Evolutionary conservation across 2,888 invertebrate species (phyloP), one percentile per base, ranked within the genome.

Genomic region (Pollenia amentaria): DNA sequence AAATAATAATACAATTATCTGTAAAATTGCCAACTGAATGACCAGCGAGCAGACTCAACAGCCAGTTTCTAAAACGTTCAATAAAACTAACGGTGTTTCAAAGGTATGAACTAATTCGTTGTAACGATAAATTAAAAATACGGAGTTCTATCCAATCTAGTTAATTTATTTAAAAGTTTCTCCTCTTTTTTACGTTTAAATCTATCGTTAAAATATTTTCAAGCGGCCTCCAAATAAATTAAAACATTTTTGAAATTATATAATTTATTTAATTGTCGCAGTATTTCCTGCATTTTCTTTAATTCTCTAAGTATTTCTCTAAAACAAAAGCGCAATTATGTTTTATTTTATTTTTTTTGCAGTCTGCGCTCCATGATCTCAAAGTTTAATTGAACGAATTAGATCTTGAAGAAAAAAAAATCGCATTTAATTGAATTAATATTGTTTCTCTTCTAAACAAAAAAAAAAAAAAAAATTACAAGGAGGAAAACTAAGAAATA

Each of bases 341-440:
- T 82, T 62, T 53, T 2, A 21, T 76, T n/a, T 62, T 51, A 69
- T 70, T 60, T 16, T 46, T 21, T 64, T 29, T 53, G 12, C n/a
- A 77, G 44, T 48, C 64, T 38, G 14, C 18, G 38, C 70, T 80
- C 29, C 64, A 57, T 72, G 81, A 81, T 77, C 80, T 65, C 10
- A 65, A 44, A 81, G 60, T 64, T 82, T 69, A 85, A 82, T 85
- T 78, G 78, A 78, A 67, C 76, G 81, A 81, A 78, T 77, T 77
- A 82, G 53, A 78, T 81, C 42, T 82, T 67, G 29, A 29, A 29
- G 29, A 29, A 29, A 1, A 29, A 14, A 44, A 70, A 69, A 48
- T 69, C 8, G 48, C 18, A 57, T 60, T 84, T 84, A 84, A 84
- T 84, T 84, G 42, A 84, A 84, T 84, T 84, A 76, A 64, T 77